Conservation (phyloP, 2,113 vertebrate species). For the Rhinogobius similis region DNA sequence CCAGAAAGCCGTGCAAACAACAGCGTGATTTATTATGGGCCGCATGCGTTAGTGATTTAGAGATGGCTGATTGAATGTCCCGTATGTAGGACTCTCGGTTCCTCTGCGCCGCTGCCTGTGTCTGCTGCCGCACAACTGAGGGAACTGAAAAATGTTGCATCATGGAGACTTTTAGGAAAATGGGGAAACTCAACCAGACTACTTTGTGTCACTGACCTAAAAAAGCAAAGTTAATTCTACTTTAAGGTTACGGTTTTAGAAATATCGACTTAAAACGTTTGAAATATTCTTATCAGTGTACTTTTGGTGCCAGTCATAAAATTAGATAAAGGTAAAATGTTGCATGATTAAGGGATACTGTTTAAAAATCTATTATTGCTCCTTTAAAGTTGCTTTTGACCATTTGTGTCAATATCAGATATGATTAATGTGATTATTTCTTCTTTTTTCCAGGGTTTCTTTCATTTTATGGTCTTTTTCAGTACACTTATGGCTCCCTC, state of each 20-base stretch:
- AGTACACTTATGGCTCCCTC: too few relatives aligned
- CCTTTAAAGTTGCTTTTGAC: not conserved
- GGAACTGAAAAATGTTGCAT: slow-evolving; percentile 22
- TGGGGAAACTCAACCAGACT: slow-evolving; percentile 34
- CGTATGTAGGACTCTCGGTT: not conserved
- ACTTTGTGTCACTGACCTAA: not conserved
- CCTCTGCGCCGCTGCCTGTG: not conserved
- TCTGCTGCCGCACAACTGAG: slow-evolving; percentile 9
- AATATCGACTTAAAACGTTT: too few relatives aligned
- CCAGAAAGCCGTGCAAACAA: not conserved
- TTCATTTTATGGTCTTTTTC: too few relatives aligned
- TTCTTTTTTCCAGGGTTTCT: too few relatives aligned
- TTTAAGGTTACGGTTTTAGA: not conserved
- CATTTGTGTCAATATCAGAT: too few relatives aligned
- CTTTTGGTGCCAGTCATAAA: too few relatives aligned
- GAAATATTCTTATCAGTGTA: too few relatives aligned
- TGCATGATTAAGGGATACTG: not conserved
- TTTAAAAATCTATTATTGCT: not conserved
- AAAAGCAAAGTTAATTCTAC: not conserved
- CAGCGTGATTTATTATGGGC: slow-evolving; percentile 21
- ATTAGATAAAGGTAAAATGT: not conserved
- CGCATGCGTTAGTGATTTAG: slow-evolving; percentile 16
- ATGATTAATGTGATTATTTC: too few relatives aligned
- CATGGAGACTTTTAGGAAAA: slow-evolving; percentile 9
- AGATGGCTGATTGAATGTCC: slow-evolving; percentile 17